Evolutionary conservation across 2,888 invertebrate genomes (phyloP).

Genomic region (Mongoloraphidia duomilia): DNA sequence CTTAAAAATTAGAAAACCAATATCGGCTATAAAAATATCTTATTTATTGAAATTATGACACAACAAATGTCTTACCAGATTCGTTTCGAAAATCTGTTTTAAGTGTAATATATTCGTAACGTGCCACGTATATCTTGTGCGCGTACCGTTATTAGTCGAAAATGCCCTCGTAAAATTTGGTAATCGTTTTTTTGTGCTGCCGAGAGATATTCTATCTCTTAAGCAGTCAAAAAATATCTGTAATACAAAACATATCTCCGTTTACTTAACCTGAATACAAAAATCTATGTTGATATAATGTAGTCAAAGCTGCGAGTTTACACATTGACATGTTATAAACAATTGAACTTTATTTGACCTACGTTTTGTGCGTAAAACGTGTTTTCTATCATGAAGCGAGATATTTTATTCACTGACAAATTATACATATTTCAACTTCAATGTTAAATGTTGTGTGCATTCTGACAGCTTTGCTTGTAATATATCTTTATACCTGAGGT

Average conservation of each 20-base stretch:
- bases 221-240: conserved; percentile 56
- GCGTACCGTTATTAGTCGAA: conserved; percentile 44
- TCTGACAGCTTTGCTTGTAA: no score
- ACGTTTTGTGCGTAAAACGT: neutral
- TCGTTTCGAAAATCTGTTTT: conserved; percentile 57
- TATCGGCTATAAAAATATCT: neutral
- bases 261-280: no score
- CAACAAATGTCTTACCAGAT: conserved; percentile 30
- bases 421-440: no score
- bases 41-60: neutral
- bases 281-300: neutral
- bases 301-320: conserved; percentile 8
- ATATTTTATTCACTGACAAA: no score
- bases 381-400: neutral
- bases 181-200: conserved; percentile 44
- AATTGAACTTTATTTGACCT: neutral
- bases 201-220: conserved; percentile 51
- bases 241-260: conserved; percentile 11
- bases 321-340: conserved; percentile 1
- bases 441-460: no score
- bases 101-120: conserved; percentile 56
- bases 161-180: conserved; percentile 49
- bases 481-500: conserved; percentile 36
- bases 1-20: neutral
- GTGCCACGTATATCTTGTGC: conserved; percentile 56